Conservation (phyloP, 2,113 vertebrate genomes). For the Corvus cornix region DNA sequence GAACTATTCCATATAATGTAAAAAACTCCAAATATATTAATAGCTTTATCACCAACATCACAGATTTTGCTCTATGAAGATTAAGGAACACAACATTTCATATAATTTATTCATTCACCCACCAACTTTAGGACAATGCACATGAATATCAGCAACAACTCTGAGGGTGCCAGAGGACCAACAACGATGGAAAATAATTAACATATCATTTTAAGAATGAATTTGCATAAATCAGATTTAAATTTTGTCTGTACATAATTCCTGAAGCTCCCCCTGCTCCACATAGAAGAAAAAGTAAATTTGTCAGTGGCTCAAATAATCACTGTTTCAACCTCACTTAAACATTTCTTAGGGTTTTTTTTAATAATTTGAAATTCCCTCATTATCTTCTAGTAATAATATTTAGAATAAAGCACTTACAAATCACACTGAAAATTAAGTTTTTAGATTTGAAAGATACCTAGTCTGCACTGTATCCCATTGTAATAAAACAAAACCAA, state of each 20-base stretch:
- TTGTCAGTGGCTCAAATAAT: neutral
- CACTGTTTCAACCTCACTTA: neutral
- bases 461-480: neutral
- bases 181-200: neutral
- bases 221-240: neutral
- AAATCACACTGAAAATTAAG: neutral
- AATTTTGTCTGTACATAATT: neutral
- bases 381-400: neutral
- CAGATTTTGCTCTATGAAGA: neutral
- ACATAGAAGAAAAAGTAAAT: neutral
- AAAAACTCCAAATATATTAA: neutral
- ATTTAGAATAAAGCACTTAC: neutral
- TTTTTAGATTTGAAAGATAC: neutral
- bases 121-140: neutral
- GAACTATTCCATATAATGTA: neutral
- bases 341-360: neutral
- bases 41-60: neutral
- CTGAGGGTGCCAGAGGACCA: neutral
- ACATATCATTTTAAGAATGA: neutral
- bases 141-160: neutral
- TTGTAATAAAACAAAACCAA: neutral
- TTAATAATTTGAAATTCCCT: neutral
- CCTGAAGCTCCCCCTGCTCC: neutral
- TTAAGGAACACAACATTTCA: neutral
- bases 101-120: neutral